These are phyloP conservation scores for Melanophora roralis DNA, from an alignment of 2,888 invertebrate species.

Conservation along the genomic window DNA sequence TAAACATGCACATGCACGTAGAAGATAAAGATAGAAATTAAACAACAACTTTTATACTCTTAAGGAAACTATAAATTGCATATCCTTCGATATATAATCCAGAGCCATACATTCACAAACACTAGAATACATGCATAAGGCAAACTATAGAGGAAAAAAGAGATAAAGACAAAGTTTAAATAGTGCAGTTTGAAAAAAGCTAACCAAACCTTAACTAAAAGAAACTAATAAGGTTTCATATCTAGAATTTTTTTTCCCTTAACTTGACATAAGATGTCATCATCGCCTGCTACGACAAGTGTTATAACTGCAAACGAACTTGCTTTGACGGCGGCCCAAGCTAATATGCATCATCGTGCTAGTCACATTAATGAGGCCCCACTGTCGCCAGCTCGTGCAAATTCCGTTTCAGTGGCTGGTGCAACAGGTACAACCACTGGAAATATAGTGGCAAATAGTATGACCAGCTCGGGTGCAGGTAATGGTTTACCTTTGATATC, in stretches of 20 bases:
- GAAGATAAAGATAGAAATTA: constrained; percentile 13
- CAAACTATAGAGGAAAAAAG: not conserved
- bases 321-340: constrained; percentile 66
- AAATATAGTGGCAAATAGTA: constrained; percentile 68
- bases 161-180: not conserved
- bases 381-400: constrained; percentile 55
- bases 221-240: constrained; percentile 37
- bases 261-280: constrained; percentile 71
- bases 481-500: constrained; percentile 74
- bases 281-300: constrained; percentile 72
- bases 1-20: constrained; percentile 1
- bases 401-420: constrained; percentile 50
- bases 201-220: not conserved
- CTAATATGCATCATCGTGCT: constrained; percentile 64
- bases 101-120: too few species aligned
- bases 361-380: constrained; percentile 60
- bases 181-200: constrained; percentile 38
- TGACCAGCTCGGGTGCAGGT: constrained; percentile 67
- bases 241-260: constrained; percentile 38
- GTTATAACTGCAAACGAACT: constrained; percentile 74
- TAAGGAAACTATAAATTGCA: not conserved
- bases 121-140: too few species aligned
- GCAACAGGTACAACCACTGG: constrained; percentile 64
- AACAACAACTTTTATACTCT: not conserved
- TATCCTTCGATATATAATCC: not conserved